Conservation (phyloP, 2,888 invertebrate genomes). For the Caenorhabditis doughertyi region DNA sequence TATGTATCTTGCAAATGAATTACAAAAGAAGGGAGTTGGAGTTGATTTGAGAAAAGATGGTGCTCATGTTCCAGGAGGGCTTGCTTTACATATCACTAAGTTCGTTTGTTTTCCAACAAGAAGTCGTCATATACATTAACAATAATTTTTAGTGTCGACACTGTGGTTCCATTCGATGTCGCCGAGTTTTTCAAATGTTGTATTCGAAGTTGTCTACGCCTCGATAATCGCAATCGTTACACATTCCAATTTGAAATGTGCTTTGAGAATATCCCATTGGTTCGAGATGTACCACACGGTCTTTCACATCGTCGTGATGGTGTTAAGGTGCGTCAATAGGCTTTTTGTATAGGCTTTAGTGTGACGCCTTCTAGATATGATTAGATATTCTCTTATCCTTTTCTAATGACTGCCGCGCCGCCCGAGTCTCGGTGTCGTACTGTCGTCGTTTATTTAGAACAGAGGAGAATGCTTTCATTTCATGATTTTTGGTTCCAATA, state of each 20-base stretch:
- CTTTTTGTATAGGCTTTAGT: neutral
- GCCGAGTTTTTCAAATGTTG: conserved; percentile 61
- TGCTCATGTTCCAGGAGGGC: conserved; percentile 75
- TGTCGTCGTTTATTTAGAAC: conserved; percentile 36
- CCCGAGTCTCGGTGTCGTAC: conserved; percentile 45
- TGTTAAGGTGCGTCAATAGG: conserved; percentile 25
- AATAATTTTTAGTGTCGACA: conserved; percentile 53
- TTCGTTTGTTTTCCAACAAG: conserved; percentile 32
- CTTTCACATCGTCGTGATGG: conserved; percentile 54
- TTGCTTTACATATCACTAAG: conserved; percentile 71
- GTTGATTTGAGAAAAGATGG: conserved; percentile 63
- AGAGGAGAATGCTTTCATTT: conserved; percentile 24
- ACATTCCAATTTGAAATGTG: conserved; percentile 78
- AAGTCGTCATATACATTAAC: neutral
- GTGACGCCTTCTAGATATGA: conserved; percentile 10
- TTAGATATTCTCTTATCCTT: conserved; percentile 2
- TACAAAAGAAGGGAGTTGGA: conserved; percentile 71
- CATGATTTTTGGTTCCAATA: conserved; percentile 18
- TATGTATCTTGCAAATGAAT: conserved; percentile 71
- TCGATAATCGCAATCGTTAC: conserved; percentile 67
- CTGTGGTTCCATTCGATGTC: conserved; percentile 44
- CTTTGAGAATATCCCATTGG: conserved; percentile 74
- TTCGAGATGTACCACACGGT: conserved; percentile 69
- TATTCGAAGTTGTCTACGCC: conserved; percentile 73
- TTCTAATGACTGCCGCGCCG: conserved; percentile 17